Evolutionary conservation across 2,113 vertebrate genomes (phyloP), one percentile per base, ranked within the genome.

Genomic region (Heteronetta atricapilla): DNA sequence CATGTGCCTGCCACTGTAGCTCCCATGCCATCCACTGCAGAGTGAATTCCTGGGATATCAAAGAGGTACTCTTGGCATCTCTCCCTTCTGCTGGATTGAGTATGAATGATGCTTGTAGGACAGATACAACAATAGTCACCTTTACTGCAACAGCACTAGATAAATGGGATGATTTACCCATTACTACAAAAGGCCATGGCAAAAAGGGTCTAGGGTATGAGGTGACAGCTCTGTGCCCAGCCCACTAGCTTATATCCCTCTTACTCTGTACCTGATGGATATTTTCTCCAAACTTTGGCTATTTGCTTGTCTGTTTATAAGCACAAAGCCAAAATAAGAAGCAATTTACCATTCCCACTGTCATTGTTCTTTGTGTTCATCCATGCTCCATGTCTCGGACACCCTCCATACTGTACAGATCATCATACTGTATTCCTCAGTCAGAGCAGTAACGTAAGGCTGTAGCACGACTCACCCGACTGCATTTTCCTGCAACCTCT

Each of bases 351-450:
- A 93, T 96, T 94, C 73, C 74, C 85, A 89, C 93, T 82, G 59
- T 85, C 96, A 95, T 75, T 69, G 75, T 89, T 89, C 92, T 93
- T 91, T 75, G 88, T 93, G 82, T 89, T 89, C 95, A 97, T 93
- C 87, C 90, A 88, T 79, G 50, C 56, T 94, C 73, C 72, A 69
- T 89, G 83, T 81, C 94, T 96, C 93, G 84, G 91, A 92, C 94
- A 90, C 88, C 64, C 93, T 73, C 31, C 97, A 96, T 96, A 59
- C 91, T 72, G 52, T 95, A 94, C 74, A 96, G 94, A 97, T 97
- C 96, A 97, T 97, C 96, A 97, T 96, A 96, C 88, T 89, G 82
- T 93, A 96, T 92, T 94, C 58, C 50, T 88, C 86, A 94, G 90
- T 63, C 86, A 91, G 82, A 80, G n/a, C 8, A 4, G 40, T 66